Percentiles rank a stretch among this genome's conserved stretches.
Conservation (phyloP, 1,140 invertebrate genomes). For the Aradophagus sp. region DNA sequence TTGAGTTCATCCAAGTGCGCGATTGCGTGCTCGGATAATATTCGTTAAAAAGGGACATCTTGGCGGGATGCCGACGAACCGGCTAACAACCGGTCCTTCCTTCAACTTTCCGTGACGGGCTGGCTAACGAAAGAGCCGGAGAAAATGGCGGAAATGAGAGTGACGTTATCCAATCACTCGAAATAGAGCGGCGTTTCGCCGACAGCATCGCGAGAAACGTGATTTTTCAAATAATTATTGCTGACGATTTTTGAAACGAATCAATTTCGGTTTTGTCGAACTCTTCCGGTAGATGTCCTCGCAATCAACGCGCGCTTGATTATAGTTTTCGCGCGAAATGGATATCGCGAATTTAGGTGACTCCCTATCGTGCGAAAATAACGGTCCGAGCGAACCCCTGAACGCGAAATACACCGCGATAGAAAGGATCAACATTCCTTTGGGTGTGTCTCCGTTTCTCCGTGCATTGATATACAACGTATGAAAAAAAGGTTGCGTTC, state of each 20-base stretch:
- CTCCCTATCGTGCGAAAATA: slow-evolving; percentile 43
- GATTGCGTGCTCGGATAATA: slow-evolving; percentile 64
- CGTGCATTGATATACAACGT: slow-evolving; percentile 44
- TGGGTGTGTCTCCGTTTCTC: slow-evolving; percentile 47
- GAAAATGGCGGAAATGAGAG: slow-evolving; percentile 36
- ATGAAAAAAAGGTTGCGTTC: slow-evolving; percentile 33
- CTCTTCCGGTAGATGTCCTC: too few species aligned
- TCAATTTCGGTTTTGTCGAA: too few species aligned
- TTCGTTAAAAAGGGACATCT: slow-evolving; percentile 61
- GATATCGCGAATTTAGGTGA: slow-evolving; percentile 28
- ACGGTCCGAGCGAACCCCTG: slow-evolving; percentile 30
- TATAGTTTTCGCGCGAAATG: slow-evolving; percentile 29
- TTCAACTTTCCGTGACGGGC: too few species aligned
- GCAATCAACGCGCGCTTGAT: too few species aligned
- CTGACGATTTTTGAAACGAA: too few species aligned
- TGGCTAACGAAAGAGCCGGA: slow-evolving; percentile 1
- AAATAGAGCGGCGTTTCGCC: slow-evolving; percentile 31
- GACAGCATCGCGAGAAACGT: slow-evolving; percentile 20
- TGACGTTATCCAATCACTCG: slow-evolving; percentile 46
- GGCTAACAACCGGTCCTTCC: slow-evolving; percentile 43
- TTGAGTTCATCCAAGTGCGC: too few species aligned
- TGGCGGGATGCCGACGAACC: slow-evolving; percentile 53
- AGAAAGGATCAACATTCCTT: slow-evolving; percentile 46
- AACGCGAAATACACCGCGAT: slow-evolving; percentile 36
- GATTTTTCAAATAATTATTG: too few species aligned